Evolutionary conservation across 2,797 vertebrate genomes (phyloP), one percentile per base, ranked within the genome.

Genomic region (Onychomys arenicola): DNA sequence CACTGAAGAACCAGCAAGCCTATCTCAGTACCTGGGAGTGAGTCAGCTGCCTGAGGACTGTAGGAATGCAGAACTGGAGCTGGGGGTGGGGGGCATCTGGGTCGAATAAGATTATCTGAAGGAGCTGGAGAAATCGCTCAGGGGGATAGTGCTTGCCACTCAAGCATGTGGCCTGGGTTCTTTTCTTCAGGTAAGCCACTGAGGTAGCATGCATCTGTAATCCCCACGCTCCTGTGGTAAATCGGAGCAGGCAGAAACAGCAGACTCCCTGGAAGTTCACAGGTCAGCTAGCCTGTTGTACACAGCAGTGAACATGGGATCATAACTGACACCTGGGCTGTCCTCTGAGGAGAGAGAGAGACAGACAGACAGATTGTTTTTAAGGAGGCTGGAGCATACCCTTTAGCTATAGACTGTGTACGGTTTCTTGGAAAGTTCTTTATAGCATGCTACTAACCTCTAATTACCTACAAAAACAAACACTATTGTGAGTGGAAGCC

Each of bases 401-500:
- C 71, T 87, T 96, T 40, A 69, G 52, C 87, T 83, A 84, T 32
- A 87, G 81, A 49, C 23, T 93, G 69, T 93, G 81, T 43, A 2
- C 32, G 93, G n/a, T 97, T 80, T 96, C 97, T 97, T 96, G 14
- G 77, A 86, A 96, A 73, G 57, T 55, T 86, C 75, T 80, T 94
- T 93, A 85, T 90, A 96, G 89, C 63, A 40, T 96, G 92, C 89
- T 96, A 37, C 37, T 95, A 75, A 94, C 75, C 93, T 88, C 87
- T 97, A 93, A 93, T 97, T 96, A 95, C 77, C 57, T 95, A 19
- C 80, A 93, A 93, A 93, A 97, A 97, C 67, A 97, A 98, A 84
- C 95, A 94, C 93, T 95, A 93, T 97, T 97, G 91, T 97, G 91
- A 46, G 73, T 94, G 97, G 95, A 95, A 97, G 84, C 92, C 95